A percentile compares a stretch with the other conserved stretches of the same genome.
These are phyloP conservation scores for Macrochelys suwanniensis DNA, from an alignment of 2,797 vertebrate species.

Conservation along the genomic window DNA sequence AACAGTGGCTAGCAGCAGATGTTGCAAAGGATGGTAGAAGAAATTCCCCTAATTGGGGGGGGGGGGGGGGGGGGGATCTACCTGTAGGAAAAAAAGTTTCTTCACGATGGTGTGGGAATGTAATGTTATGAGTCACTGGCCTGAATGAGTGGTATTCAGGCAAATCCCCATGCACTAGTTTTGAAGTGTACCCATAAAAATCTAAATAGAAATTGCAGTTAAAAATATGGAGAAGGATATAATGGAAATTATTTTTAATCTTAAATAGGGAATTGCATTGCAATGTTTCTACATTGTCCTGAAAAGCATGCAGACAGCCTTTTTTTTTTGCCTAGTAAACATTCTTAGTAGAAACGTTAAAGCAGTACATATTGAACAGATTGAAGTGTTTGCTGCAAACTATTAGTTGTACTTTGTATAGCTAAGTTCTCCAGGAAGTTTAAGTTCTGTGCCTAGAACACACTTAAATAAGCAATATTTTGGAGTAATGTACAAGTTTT, in stretches of 20 bases:
- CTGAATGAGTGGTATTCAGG: background rate
- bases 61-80: background rate
- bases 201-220: background rate
- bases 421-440: background rate
- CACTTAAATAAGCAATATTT: slow-evolving; percentile 24
- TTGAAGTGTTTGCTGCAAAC: background rate
- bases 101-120: slow-evolving; percentile 1
- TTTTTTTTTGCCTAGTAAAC: background rate
- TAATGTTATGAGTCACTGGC: slow-evolving; percentile 25
- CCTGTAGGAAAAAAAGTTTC: background rate
- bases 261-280: too few relatives aligned
- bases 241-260: background rate
- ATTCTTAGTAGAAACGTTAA: background rate
- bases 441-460: slow-evolving; percentile 4
- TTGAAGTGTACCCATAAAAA: slow-evolving; percentile 7
- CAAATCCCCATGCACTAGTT: background rate
- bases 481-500: slow-evolving; percentile 38
- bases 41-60: background rate
- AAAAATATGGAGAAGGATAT: background rate
- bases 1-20: background rate
- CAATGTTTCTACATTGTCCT: background rate
- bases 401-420: background rate
- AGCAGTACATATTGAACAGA: background rate
- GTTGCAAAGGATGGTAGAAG: background rate
- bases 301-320: background rate